Percentiles rank a stretch among this genome's conserved stretches.
These are phyloP conservation scores for Porites cylindrica DNA, from an alignment of 92 coral and sea anemone species.

Conservation along the genomic window DNA sequence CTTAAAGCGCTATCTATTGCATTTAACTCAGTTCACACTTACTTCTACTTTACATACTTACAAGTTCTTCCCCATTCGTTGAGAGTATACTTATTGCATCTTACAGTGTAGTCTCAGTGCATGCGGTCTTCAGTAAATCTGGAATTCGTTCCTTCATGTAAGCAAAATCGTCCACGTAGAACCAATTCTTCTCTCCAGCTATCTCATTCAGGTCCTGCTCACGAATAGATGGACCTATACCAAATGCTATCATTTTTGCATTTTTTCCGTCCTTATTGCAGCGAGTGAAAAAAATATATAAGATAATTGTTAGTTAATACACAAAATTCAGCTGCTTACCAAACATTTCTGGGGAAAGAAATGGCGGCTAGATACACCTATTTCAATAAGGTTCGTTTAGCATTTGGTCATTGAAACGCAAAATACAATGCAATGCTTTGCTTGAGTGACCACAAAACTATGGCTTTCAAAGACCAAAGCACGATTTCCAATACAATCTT, in stretches of 20 bases:
- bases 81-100: background rate
- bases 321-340: no score
- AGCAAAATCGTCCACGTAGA: constrained; percentile 16
- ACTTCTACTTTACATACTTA: background rate
- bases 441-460: no score
- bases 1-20: no score
- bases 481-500: no score
- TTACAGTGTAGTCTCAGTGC: background rate
- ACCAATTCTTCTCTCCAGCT: constrained; percentile 55
- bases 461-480: no score
- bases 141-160: constrained; percentile 36
- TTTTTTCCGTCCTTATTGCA: constrained; percentile 31
- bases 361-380: no score
- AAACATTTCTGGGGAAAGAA: no score
- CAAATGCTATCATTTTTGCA: constrained; percentile 42
- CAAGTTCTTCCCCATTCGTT: background rate
- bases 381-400: no score
- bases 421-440: no score
- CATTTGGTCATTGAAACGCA: no score
- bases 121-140: constrained; percentile 13
- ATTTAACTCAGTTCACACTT: no score
- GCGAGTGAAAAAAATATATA: background rate
- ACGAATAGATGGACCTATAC: constrained; percentile 43
- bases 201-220: constrained; percentile 50
- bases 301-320: no score